Percentiles rank a stretch among this genome's conserved stretches.
phyloP scores from a whole-genome alignment of 2,113 vertebrate species.

The Tragelaphus buxtoni region DNA sequence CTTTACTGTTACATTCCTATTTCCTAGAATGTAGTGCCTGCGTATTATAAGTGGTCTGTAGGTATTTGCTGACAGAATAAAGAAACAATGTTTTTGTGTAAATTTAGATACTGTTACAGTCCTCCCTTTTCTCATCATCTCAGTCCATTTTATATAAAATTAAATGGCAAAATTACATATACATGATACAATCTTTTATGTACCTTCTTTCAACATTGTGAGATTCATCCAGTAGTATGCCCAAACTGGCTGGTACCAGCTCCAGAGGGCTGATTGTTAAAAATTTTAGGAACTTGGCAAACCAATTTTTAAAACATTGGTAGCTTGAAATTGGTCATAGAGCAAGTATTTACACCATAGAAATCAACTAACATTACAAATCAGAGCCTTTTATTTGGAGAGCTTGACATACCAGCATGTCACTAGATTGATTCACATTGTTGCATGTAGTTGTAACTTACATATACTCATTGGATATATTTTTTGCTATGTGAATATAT shows the following conservation, averaged over 20 bases:
- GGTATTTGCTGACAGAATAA: not conserved
- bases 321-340: not conserved
- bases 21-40: not conserved
- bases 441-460: not conserved
- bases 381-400: not conserved
- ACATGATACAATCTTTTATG: not conserved
- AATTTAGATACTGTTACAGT: not conserved
- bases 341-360: not conserved
- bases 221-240: not conserved
- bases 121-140: not conserved
- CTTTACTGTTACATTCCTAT: not conserved
- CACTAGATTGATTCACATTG: not conserved
- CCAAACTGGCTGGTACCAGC: not conserved
- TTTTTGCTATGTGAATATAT: not conserved
- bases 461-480: not conserved
- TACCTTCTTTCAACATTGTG: not conserved
- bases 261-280: not conserved
- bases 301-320: not conserved
- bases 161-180: not conserved
- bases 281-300: not conserved
- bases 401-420: not conserved
- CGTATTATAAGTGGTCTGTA: not conserved
- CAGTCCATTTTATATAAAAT: not conserved
- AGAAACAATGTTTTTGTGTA: not conserved
- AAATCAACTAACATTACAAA: not conserved